Evolutionary conservation across 2,888 invertebrate species (phyloP).

Genomic region (Troglohyphantes excavatus): DNA sequence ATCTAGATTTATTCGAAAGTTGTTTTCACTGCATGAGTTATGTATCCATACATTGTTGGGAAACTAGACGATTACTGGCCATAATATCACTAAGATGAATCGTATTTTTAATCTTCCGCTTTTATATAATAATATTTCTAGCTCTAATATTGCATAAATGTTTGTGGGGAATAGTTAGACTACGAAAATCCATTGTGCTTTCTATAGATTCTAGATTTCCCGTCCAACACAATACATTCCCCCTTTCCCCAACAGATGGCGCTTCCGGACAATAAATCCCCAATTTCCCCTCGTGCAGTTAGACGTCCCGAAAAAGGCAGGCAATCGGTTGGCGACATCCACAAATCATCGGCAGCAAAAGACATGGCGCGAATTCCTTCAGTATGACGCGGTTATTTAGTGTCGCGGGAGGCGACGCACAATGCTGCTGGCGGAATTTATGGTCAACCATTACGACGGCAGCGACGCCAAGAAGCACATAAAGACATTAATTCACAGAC

Average conservation of each 20-base stretch:
- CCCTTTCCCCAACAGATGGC: constrained; percentile 20
- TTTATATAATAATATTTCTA: no score
- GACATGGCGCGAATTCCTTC: constrained; percentile 35
- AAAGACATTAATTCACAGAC: constrained; percentile 68
- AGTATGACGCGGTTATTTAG: constrained; percentile 53
- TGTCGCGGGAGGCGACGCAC: constrained; percentile 28
- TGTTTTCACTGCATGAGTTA: no score
- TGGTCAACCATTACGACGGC: constrained; percentile 58
- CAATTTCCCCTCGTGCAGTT: neutral
- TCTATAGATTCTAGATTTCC: no score
- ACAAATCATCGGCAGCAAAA: constrained; percentile 47
- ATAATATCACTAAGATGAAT: no score
- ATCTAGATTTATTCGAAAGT: no score
- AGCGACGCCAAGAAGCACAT: constrained; percentile 65
- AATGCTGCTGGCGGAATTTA: constrained; percentile 58
- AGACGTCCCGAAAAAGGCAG: constrained; percentile 35
- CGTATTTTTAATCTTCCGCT: no score
- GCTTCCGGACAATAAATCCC: neutral
- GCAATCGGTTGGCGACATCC: constrained; percentile 45
- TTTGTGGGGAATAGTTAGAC: no score
- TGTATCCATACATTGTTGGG: no score
- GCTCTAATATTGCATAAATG: no score
- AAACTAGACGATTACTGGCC: no score
- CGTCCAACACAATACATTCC: neutral
- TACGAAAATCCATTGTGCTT: no score